A percentile compares a stretch with the other conserved stretches of the same genome.
Conservation (phyloP, 2,888 invertebrate genomes). For the Anoncus sp. region DNA sequence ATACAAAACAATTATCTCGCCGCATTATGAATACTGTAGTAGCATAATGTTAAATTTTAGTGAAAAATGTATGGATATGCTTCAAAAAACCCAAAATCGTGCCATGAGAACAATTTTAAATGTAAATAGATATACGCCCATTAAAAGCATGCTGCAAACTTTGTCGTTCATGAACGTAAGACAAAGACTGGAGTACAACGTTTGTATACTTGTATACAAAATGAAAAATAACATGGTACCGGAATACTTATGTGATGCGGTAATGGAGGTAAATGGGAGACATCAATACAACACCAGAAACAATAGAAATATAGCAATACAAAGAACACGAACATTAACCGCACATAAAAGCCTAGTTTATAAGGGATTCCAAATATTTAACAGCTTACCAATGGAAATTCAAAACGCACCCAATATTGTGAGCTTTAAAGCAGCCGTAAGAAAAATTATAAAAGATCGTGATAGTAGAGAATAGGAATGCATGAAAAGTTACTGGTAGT, state of each 20-base stretch:
- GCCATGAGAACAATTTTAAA: conserved; percentile 15
- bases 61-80: conserved; percentile 8
- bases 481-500: too few relatives aligned
- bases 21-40: conserved; percentile 58
- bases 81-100: conserved; percentile 14
- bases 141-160: conserved; percentile 6
- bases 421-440: too few relatives aligned
- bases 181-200: conserved; percentile 20
- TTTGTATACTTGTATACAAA: conserved; percentile 16
- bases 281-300: conserved; percentile 3
- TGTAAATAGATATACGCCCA: not conserved
- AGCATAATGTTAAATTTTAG: conserved; percentile 25
- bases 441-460: too few relatives aligned
- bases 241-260: conserved; percentile 42
- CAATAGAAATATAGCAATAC: not conserved
- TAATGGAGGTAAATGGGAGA: conserved; percentile 25
- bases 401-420: too few relatives aligned
- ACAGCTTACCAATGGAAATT: not conserved
- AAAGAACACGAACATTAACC: not conserved
- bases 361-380: conserved; percentile 4
- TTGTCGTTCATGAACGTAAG: not conserved
- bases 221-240: conserved; percentile 44
- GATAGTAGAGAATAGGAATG: too few relatives aligned
- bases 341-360: not conserved
- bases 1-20: conserved; percentile 24